phyloP scores from a whole-genome alignment of 2,797 vertebrate species.

The Rhabdophis nuchalis region DNA sequence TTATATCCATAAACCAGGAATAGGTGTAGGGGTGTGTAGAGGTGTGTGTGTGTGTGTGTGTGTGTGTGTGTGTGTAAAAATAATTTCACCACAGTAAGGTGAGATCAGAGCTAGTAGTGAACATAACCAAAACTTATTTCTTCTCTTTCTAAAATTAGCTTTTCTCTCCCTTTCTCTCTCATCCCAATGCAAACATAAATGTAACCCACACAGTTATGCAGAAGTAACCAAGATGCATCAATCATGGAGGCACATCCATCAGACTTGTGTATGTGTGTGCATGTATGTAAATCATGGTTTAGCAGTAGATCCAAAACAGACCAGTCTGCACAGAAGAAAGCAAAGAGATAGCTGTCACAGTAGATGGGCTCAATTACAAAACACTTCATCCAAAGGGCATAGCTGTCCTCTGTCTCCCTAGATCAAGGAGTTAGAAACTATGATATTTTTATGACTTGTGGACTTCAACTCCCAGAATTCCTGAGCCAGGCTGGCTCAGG shows the following conservation, averaged over 20 bases:
- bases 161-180: neutral
- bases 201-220: neutral
- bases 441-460: neutral
- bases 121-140: neutral
- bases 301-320: neutral
- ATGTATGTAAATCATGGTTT: neutral
- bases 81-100: no score
- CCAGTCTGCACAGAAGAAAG: neutral
- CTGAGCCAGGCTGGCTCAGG: no score
- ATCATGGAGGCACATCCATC: neutral
- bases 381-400: neutral
- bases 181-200: neutral
- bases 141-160: neutral
- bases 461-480: neutral
- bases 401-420: neutral
- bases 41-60: no score
- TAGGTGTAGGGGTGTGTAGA: neutral
- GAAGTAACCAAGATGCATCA: neutral
- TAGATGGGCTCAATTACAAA: neutral
- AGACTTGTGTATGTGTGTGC: neutral
- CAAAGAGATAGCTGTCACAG: neutral
- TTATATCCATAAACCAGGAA: neutral
- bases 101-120: neutral
- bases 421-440: neutral
- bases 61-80: no score